Conservation (phyloP, 2,888 invertebrate genomes). For the Conistra vaccinii region DNA sequence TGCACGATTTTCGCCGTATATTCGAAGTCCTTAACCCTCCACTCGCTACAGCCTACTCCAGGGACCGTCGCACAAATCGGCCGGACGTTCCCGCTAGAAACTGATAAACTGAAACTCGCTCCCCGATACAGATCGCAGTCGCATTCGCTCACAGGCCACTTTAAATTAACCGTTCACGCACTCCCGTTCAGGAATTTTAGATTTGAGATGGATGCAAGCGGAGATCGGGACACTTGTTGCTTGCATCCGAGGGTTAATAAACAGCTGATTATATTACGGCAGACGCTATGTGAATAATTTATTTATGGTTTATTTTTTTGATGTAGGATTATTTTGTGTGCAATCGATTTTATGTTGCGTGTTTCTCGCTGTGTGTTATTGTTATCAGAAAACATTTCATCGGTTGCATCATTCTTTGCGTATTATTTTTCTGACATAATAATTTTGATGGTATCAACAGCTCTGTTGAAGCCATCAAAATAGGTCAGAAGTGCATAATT, state of each 20-base stretch:
- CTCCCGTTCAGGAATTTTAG: conserved; percentile 88
- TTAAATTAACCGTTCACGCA: conserved; percentile 90
- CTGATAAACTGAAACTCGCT: conserved; percentile 89
- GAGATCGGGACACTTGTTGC: conserved; percentile 78
- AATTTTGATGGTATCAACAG: background rate
- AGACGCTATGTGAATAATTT: conserved; percentile 62
- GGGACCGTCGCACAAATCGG: conserved; percentile 67
- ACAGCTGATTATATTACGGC: conserved; percentile 66
- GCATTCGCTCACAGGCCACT: conserved; percentile 83
- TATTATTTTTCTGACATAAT: background rate
- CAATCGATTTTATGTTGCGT: conserved; percentile 36
- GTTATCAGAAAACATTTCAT: background rate
- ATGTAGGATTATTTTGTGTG: conserved; percentile 39
- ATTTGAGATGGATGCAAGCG: conserved; percentile 85
- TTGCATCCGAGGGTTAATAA: conserved; percentile 65
- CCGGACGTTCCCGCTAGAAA: conserved; percentile 89
- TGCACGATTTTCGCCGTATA: background rate
- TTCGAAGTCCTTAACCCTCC: background rate
- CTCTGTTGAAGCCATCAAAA: no score
- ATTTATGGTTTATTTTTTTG: conserved; percentile 57
- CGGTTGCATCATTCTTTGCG: background rate
- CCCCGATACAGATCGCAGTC: conserved; percentile 86
- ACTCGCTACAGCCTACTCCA: conserved; percentile 53
- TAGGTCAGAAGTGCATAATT: background rate
- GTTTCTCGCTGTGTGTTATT: background rate